Base-by-base conservation (phyloP, 2,888 invertebrate genomes). In the Polylopha cassiicola region DNA sequence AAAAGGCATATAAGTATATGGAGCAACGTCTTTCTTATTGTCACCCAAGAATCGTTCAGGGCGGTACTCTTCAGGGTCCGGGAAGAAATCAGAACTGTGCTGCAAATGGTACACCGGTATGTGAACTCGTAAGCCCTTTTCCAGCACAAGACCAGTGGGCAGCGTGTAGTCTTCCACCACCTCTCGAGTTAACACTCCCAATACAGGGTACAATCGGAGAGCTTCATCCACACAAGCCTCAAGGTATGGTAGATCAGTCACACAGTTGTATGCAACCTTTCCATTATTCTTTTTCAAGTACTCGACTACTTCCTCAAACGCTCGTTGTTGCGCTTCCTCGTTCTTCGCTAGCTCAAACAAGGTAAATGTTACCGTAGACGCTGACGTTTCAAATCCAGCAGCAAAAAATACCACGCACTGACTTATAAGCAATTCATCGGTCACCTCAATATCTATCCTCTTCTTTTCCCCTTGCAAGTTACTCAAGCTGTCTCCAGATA, bases 301-400 rank as follows among this genome's bases (percentile, higher is more conserved):
- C 0, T 39, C 44, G 1, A 63, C 50, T 3, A 87, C 73, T 55
- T 88, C 87, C 1, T 56, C 42, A n/a, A 81, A 55, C 1, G 79
- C 46, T 34, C 64, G 78, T 1, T 66, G 58, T 46, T 88, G 88
- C 2, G 82, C 49, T 0, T 73, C 57, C 1, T 64, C 72, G 51
- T 87, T 74, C 5, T 66, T 59, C 1, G 87, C 80, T 20, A 89
- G 52, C 50, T 87, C 86, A 47, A 75, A 87, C 7, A 87, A 53
- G 1, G 71, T 71, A 45, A 74, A 87, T 26, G 76, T 72, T 54
- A 86, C 63, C 2, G 77, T 76, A n/a, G 78, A 72, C 7, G 75
- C 68, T 4, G 87, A 87, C 0, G 88, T 87, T 57, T 88, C 88
- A 39, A 79, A 87, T 1, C 88, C 88, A 16, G 87, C 88, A 0